These are phyloP conservation scores for Mionectes olivaceus DNA, from an alignment of 2,797 vertebrate genomes.

Conservation along the genomic window DNA sequence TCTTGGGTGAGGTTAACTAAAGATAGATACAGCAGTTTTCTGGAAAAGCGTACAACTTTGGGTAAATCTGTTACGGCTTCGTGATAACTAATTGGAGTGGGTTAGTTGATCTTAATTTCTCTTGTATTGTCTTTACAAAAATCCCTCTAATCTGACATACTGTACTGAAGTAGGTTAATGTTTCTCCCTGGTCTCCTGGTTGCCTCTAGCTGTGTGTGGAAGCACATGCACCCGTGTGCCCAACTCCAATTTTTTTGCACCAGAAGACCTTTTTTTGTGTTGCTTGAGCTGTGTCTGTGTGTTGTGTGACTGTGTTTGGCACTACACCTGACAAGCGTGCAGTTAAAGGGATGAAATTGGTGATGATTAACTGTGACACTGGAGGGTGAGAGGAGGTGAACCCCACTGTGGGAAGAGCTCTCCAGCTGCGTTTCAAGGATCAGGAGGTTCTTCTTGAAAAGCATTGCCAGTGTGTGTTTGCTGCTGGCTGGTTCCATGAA, in stretches of 20 bases:
- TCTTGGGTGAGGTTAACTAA: neutral
- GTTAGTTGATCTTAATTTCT: conserved; percentile 19
- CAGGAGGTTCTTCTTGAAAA: neutral
- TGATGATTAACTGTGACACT: neutral
- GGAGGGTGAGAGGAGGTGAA: conserved; percentile 19
- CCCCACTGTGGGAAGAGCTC: neutral
- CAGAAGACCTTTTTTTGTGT: neutral
- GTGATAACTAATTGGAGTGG: neutral
- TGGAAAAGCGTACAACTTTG: neutral
- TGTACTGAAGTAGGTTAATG: neutral
- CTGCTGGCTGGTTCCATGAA: neutral
- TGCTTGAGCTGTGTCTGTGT: neutral
- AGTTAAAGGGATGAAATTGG: neutral
- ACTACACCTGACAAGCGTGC: neutral
- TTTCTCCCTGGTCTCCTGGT: neutral
- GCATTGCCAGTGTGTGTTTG: neutral
- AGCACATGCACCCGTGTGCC: neutral
- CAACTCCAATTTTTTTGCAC: rapidly evolving
- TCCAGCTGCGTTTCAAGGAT: neutral
- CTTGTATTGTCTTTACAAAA: conserved; percentile 4
- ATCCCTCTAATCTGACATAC: neutral
- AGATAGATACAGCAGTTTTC: neutral
- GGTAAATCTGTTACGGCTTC: neutral
- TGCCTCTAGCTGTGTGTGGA: neutral
- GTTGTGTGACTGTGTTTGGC: neutral